A percentile compares a stretch with the other conserved stretches of the same genome.
Evolutionary conservation across 2,888 invertebrate genomes (phyloP).

Genomic region (Drosophila demipolita): DNA sequence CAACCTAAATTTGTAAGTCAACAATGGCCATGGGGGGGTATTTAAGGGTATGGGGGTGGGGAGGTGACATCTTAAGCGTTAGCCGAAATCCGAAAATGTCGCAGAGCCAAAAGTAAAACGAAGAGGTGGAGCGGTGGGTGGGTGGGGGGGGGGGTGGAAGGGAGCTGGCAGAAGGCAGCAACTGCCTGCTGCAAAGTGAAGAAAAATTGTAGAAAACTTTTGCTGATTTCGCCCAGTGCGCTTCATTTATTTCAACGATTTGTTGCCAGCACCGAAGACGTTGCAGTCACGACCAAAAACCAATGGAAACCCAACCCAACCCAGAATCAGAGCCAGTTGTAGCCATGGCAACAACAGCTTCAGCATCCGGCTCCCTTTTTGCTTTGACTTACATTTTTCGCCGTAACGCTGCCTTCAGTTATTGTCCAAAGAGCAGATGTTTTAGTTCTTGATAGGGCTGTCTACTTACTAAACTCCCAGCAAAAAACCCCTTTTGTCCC

Average conservation of each 20-base stretch:
- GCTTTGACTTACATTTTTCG: conserved; percentile 2
- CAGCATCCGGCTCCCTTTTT: conserved; percentile 13
- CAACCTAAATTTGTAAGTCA: conserved; percentile 79
- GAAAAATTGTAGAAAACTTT: conserved; percentile 79
- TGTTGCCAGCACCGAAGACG: conserved; percentile 67
- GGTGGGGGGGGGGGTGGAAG: neutral
- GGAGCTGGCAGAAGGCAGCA: neutral
- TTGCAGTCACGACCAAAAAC: conserved; percentile 23
- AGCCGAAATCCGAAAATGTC: conserved; percentile 77
- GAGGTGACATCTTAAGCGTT: conserved; percentile 51
- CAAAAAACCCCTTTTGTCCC: neutral
- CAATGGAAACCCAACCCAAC: conserved; percentile 14
- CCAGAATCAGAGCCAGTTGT: conserved; percentile 32
- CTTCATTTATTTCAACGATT: conserved; percentile 82
- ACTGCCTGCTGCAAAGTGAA: conserved; percentile 73
- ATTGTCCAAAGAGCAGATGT: conserved; percentile 78
- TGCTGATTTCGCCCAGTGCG: conserved; percentile 81
- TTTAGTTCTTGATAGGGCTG: conserved; percentile 76
- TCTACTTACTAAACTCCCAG: conserved; percentile 44
- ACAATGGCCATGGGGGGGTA: conserved; percentile 54
- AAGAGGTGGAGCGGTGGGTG: neutral
- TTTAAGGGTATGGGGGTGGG: conserved; percentile 2
- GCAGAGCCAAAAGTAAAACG: conserved; percentile 69
- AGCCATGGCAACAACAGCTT: conserved; percentile 7
- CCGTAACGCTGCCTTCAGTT: conserved; percentile 34